Evolutionary conservation across 2,797 vertebrate species (phyloP).

Genomic region (Limosa lapponica): DNA sequence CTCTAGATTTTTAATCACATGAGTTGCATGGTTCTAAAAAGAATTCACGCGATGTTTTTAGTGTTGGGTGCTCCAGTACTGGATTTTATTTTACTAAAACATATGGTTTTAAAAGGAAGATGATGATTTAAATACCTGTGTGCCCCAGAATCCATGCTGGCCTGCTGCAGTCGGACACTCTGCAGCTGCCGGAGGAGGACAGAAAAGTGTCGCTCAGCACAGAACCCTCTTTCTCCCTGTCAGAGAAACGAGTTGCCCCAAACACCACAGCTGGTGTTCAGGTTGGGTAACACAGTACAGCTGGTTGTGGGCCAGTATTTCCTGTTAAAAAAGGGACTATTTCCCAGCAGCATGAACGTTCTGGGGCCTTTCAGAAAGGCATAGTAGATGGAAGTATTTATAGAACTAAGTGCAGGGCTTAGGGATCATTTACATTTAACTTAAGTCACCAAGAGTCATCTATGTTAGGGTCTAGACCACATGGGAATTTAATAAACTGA

Average conservation of each 20-base stretch:
- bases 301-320: background rate
- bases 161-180: background rate
- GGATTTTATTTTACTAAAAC: background rate
- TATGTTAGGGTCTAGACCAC: background rate
- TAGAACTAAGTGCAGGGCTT: background rate
- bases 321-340: background rate
- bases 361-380: background rate
- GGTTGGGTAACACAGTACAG: background rate
- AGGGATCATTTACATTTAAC: background rate
- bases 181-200: background rate
- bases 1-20: background rate
- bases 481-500: background rate
- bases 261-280: background rate
- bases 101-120: background rate
- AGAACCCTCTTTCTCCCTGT: background rate
- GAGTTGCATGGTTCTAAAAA: background rate
- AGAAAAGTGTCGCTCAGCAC: background rate
- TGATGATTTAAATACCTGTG: background rate
- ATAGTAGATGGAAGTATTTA: background rate
- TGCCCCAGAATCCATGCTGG: background rate
- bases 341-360: background rate
- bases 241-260: background rate
- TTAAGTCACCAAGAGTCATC: background rate
- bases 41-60: background rate
- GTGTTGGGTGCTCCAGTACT: background rate